Evolutionary conservation across 2,797 vertebrate species (phyloP), one percentile per base, ranked within the genome.

Genomic region (Catharus ustulatus): DNA sequence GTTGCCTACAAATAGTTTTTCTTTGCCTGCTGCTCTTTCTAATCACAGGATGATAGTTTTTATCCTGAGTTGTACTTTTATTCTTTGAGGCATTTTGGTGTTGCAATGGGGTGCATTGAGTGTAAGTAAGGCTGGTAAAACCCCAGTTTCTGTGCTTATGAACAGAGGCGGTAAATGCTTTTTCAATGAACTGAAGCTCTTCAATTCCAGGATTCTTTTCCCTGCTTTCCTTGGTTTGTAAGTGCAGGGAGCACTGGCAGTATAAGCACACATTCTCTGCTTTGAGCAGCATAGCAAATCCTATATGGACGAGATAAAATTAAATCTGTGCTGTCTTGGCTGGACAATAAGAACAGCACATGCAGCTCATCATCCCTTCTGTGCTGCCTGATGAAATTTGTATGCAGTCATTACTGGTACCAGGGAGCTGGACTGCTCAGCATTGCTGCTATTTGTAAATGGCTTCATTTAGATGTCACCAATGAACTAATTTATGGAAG

Each of bases 381-480:
- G 67, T 52, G 89, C 61, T 63, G 71, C 29, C 78, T 76, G 90
- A 54, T 9, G 23, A 68, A 55, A 64, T 84, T 74, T 73, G 80
- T 15, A 24, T 30, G 75, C 36, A 68, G 59, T 78, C 74, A 61
- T 87, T 89, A 73, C 77, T 2, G 1, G 2, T 81, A 74, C 13
- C 1, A 0, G 67, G 86, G 84, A 92, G 79, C 85, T 51, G 38
- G 67, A 64, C 85, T 89, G 84, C 79, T 87, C 5, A 1, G 45
- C 61, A 63, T 55, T 49, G 24, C 48, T 81, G 96, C 95, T 51
- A 90, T 88, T 67, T 96, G 90, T 92, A 96, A 96, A 64, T 85
- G 49, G 87, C 94, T 97, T 96, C 23, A 90, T 93, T 97, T 95
- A 92, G 62, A 42, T 92, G 90, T 84, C 91, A 94, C 89, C 81